Evolutionary conservation across 2,888 invertebrate species (phyloP), one percentile per base, ranked within the genome.

Genomic region (Stenodera caucasica): DNA sequence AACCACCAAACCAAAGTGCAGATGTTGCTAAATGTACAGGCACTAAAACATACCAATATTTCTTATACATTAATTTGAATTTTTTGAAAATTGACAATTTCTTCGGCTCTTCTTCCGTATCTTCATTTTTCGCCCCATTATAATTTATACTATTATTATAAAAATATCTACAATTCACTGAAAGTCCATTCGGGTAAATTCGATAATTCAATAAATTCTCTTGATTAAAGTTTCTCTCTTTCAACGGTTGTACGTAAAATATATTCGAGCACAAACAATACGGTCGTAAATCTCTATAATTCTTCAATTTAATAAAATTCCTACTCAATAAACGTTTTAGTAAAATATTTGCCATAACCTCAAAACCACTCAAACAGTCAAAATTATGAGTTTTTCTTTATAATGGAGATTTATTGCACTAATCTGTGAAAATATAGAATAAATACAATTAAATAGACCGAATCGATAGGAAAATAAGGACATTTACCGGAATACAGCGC

Each of bases 1-100:
- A 95, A 18, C 88, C 82, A 14, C 90, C 91, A 79, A 92, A 89
- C 98, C 98, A 99, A 58, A 90, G 84, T 32, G 87, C 82, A 2
- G 97, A 98, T 9, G 96, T 96, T 18, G 88, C 86, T 53, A 92
- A 75, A 81, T 99, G 98, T 2, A 99, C 98, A 4, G 96, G 98
- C 59, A 98, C 83, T 59, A 98, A 82, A 57, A 98, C 92, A 81
- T 98, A 96, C 94, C 98, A 98, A 81, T 98, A 98, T 77, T 96
- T 91, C 78, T 91, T 91, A 77, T 94, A 94, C 90, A 97, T 92
- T 75, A 89, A 84, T 79, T 95, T 96, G 80, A 98, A 95, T 74
- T 87, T 88, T 71, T 91, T 86, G 74, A 94, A 88, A 2, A 95
- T 77, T 0, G 89, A 85, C 69, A 82, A 75, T 78, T 91, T 86